Base-by-base conservation (phyloP, 2,113 vertebrate species). In the Bombycilla garrulus region DNA sequence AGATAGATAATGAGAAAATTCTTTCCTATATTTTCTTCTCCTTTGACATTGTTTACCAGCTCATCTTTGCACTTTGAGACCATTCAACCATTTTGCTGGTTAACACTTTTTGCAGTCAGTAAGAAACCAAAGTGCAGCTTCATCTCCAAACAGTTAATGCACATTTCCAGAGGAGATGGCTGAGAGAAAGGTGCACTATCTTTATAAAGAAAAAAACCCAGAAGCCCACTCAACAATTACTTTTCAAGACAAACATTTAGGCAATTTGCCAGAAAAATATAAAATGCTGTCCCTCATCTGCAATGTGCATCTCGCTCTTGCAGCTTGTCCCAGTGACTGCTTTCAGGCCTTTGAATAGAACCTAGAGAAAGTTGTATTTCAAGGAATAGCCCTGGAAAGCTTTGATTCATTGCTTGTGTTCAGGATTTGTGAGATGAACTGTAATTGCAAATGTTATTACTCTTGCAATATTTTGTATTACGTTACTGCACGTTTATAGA, bases 201-300 rank as follows among this genome's bases (percentile, higher is more conserved):
- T 38, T 51, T 54, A 47, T 20, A 58, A 67, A 51, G 38, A 48
- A 57, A 82, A 82, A 76, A 81, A 79, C 61, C 17, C 18, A 90
- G 71, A 92, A 94, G n/a, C 65, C 65, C 86, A 81, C 77, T 95
- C 92, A 88, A 78, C 93, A 91, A 96, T 94, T 84, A 79, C 76
- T 95, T 97, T 96, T 93, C 95, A 97, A 97, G 95, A n/a, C 92
- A 82, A 92, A 53, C 28, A 40, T 64, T 86, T 61, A 81, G 93
- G 95, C 92, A 50, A 10, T 79, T 95, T 88, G 82, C 96, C 96
- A 96, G 92, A 74, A 88, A 85, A 86, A 17, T 0, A 2, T 78
- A 71, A 92, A 92, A 60, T 81, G 36, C 79, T 96, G 88, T 57
- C 72, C 40, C 18, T 94, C 82, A 67, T 73, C 92, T 93, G 88